Evolutionary conservation across 2,113 vertebrate species (phyloP).

Genomic region (chimpanzee (Pan troglodytes)): NHGRI_mPanTro3-v2.1_pri NC_072413.2:56805501-56806000

Average conservation of each 20-base stretch:
- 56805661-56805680: not conserved
- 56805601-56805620: not conserved
- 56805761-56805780: conserved; percentile 33
- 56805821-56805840: conserved; percentile 26
- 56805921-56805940: conserved; percentile 5
- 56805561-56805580: too few species aligned
- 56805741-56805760: conserved; percentile 21
- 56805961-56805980: not conserved
- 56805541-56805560: too few species aligned
- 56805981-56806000: not conserved
- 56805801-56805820: not conserved
- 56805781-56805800: conserved; percentile 7
- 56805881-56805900: not conserved
- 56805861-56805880: not conserved
- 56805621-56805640: conserved; percentile 5
- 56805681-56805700: conserved; percentile 37
- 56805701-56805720: not conserved
- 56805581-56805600: too few species aligned
- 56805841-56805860: conserved; percentile 16
- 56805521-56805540: too few species aligned
- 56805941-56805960: not conserved
- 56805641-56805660: not conserved
- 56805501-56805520: too few species aligned
- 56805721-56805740: conserved; percentile 24
- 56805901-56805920: not conserved